Evolutionary conservation across 2,113 vertebrate species (phyloP).

Genomic region (Ginglymostoma cirratum): DNA sequence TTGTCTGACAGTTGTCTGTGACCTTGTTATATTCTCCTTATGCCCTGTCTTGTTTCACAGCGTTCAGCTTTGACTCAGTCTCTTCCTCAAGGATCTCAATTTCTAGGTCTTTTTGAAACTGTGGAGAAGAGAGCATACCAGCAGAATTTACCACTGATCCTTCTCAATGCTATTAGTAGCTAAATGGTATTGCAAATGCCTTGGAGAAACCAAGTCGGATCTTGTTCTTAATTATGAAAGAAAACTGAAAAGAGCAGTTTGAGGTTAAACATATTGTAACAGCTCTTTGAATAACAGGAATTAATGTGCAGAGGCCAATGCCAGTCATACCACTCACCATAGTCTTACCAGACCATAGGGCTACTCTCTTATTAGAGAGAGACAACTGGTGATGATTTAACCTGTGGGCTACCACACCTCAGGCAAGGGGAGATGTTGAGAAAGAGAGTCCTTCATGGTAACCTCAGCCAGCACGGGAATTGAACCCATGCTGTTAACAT

Average conservation of each 20-base stretch:
- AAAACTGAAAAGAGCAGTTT: neutral
- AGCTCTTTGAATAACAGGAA: neutral
- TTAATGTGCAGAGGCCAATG: neutral
- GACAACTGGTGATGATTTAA: no score
- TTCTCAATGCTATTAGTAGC: neutral
- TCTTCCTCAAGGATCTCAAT: neutral
- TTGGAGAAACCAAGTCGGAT: neutral
- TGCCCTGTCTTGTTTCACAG: neutral
- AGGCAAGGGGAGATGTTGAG: no score
- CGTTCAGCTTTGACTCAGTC: neutral
- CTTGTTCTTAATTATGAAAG: neutral
- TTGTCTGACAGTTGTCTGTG: neutral
- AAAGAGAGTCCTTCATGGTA: no score
- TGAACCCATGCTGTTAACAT: no score
- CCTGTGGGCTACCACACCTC: no score
- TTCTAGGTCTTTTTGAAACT: neutral
- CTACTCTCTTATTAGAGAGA: no score
- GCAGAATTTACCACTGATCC: neutral
- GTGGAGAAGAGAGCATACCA: neutral
- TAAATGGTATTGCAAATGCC: neutral
- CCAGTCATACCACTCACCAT: neutral
- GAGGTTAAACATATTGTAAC: neutral
- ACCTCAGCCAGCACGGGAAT: no score
- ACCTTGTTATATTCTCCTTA: neutral
- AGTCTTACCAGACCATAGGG: no score